phyloP scores from a whole-genome alignment of 2,888 invertebrate species.

The Rhingia rostrata region DNA sequence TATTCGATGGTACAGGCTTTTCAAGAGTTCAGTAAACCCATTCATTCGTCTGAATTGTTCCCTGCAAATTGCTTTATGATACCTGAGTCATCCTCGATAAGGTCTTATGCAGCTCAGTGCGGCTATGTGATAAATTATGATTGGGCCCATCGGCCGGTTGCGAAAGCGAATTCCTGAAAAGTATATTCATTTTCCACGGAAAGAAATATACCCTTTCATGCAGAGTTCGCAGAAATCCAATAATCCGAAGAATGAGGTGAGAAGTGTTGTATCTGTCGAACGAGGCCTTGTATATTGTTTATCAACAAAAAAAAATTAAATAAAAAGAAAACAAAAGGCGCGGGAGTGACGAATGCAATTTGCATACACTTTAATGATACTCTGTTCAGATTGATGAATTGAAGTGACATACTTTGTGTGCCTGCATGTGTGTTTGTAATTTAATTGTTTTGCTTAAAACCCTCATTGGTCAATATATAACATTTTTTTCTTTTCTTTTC shows the following conservation, averaged over 20 bases:
- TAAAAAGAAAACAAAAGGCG: slow-evolving; percentile 11
- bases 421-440: slow-evolving; percentile 6
- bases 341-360: slow-evolving; percentile 52
- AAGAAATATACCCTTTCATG: slow-evolving; percentile 39
- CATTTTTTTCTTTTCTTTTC: slow-evolving; percentile 14
- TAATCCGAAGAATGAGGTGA: slow-evolving; percentile 34
- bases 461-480: slow-evolving; percentile 24
- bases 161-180: slow-evolving; percentile 48
- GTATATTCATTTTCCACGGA: slow-evolving; percentile 37
- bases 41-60: neutral
- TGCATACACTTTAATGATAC: slow-evolving; percentile 12
- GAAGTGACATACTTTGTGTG: neutral
- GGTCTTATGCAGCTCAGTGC: slow-evolving; percentile 23
- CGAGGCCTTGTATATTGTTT: neutral
- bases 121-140: slow-evolving; percentile 57
- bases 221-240: slow-evolving; percentile 58
- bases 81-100: slow-evolving; percentile 37
- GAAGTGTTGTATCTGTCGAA: slow-evolving; percentile 16
- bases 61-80: slow-evolving; percentile 15
- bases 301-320: neutral
- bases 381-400: neutral
- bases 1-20: neutral
- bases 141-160: slow-evolving; percentile 56
- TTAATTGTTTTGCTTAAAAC: slow-evolving; percentile 32
- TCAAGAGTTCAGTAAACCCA: slow-evolving; percentile 41